Conservation (phyloP, 2,113 vertebrate genomes). For the Rousettus leschenaultii region DNA sequence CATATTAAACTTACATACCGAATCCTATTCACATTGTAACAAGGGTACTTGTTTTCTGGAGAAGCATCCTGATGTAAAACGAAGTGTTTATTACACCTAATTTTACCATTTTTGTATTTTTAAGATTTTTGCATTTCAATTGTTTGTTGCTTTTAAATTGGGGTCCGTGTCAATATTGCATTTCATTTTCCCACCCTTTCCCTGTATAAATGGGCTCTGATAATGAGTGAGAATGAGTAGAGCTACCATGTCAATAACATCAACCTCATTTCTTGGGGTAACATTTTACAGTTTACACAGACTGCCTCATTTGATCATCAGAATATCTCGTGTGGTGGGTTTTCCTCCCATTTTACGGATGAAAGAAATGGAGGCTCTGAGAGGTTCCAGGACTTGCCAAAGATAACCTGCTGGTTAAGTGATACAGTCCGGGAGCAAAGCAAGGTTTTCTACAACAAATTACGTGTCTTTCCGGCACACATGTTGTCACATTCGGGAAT, state of each 20-base stretch:
- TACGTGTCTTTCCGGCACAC: neutral
- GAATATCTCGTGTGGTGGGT: neutral
- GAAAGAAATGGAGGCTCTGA: neutral
- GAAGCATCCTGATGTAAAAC: neutral
- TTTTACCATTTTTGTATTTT: neutral
- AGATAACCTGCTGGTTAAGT: neutral
- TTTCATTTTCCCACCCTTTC: neutral
- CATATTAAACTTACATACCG: neutral
- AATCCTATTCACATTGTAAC: neutral
- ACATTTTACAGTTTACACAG: neutral
- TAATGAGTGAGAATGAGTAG: neutral
- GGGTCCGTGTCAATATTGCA: neutral
- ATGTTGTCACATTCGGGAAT: rapidly evolving
- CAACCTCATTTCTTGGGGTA: neutral
- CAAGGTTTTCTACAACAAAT: neutral
- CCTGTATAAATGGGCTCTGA: neutral
- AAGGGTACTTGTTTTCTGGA: neutral
- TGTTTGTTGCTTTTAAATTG: neutral
- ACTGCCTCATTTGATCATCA: neutral
- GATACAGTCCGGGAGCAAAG: neutral
- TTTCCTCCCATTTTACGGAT: neutral
- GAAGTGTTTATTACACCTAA: neutral
- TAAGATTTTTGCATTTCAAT: neutral
- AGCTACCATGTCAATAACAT: neutral
- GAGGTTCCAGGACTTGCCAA: neutral